Conservation (phyloP, 2,797 vertebrate genomes). For the Xiphorhynchus erythropygius region DNA sequence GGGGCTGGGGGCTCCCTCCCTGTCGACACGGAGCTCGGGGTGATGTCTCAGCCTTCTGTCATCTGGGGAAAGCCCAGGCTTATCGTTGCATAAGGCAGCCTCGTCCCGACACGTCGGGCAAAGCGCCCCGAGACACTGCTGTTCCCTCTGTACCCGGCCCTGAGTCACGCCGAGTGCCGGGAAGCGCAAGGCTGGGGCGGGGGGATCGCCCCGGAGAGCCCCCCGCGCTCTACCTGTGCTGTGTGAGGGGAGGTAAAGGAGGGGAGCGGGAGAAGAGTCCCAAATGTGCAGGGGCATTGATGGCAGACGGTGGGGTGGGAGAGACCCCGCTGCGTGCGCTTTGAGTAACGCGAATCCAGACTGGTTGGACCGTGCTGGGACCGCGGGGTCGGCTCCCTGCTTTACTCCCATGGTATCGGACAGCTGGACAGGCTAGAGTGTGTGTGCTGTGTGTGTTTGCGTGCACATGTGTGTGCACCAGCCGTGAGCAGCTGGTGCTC, state of each 20-base stretch:
- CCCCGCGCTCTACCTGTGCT: accelerated
- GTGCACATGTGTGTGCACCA: neutral
- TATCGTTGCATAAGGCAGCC: neutral
- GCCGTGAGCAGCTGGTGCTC: neutral
- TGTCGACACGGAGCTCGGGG: neutral
- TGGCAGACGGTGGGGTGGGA: neutral
- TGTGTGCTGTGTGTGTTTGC: no score
- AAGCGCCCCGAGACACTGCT: neutral
- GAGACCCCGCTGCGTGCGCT: neutral
- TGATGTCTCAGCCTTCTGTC: neutral
- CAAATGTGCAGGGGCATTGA: neutral
- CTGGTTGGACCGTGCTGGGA: neutral
- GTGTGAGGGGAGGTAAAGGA: accelerated
- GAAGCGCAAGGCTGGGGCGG: accelerated
- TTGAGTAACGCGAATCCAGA: neutral
- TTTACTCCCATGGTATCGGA: neutral
- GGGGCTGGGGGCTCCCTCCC: neutral
- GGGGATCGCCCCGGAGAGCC: no score
- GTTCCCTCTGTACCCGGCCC: neutral
- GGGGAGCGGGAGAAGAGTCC: accelerated
- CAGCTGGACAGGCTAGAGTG: accelerated
- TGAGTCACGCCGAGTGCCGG: neutral
- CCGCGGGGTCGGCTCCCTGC: accelerated
- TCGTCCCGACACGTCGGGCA: neutral
- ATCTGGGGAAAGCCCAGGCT: neutral